Evolutionary conservation across 2,113 vertebrate genomes (phyloP), one percentile per base, ranked within the genome.

Genomic region (Zapus hudsonius): DNA sequence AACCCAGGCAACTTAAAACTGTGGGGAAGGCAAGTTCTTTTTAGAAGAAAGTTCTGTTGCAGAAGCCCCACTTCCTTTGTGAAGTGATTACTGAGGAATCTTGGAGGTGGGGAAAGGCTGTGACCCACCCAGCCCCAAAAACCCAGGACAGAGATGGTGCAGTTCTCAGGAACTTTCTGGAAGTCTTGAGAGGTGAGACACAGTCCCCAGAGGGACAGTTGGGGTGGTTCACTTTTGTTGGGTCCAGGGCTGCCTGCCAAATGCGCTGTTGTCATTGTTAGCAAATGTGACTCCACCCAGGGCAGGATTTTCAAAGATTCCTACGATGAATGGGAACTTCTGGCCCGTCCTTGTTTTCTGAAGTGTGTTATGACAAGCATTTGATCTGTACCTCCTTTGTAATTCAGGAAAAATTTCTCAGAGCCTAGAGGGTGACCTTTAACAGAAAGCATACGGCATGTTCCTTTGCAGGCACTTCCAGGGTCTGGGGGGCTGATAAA

Each of bases 231-330:
- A 79, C 57, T 69, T 52, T 29, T 44, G 61, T 85, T 40, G 1
- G 52, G 52, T 29, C 87, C 82, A 38, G 38, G 81, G 85, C 88
- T 17, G 67, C 67, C 89, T 79, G 94, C 97, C 96, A 96, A 95
- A 25, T 20, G 42, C n/a, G 86, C 90, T 92, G 95, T 89, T 96
- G 96, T 95, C 87, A 95, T 96, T 94, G 87, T 95, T 95, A 94
- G 66, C 94, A 96, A 97, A 96, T 95, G 94, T 94, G 90, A 90
- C 97, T 95, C 96, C 97, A 96, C 97, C 97, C 97, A 95, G 91
- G 55, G 55, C 96, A 96, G 95, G 94, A 90, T 94, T 96, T 89
- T 94, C 96, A 97, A 95, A 96, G 95, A 96, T 96, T 94, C 90
- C 90, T 93, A 74, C 85, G 93, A 95, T 95, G 87, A 96, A 92